A percentile compares a stretch with the other conserved stretches of the same genome.
Conservation (phyloP, 2,113 vertebrate species). For the Scalopus aquaticus region DNA sequence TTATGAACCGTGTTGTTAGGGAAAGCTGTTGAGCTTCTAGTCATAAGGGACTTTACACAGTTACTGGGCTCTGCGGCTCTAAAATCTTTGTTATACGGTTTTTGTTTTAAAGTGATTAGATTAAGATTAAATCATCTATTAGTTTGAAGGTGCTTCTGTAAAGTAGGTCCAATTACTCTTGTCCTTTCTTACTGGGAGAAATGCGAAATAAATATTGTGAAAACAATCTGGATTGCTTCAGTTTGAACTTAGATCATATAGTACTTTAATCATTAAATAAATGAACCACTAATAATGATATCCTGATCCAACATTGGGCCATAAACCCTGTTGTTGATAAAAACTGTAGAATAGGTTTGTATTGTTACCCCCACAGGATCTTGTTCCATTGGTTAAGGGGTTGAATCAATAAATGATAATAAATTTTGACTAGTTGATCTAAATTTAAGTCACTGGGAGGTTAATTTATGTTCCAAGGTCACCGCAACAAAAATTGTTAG, state of each 20-base stretch:
- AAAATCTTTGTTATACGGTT: too few relatives aligned
- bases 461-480: constrained; percentile 56
- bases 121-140: neutral
- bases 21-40: neutral
- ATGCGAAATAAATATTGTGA: neutral
- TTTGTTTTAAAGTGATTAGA: neutral
- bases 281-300: constrained; percentile 42
- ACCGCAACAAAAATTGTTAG: constrained; percentile 61
- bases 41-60: neutral
- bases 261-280: constrained; percentile 68
- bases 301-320: constrained; percentile 58
- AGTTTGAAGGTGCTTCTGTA: accelerated
- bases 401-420: neutral
- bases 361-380: neutral
- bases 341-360: neutral
- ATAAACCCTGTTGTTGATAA: accelerated
- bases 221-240: neutral
- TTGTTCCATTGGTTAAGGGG: neutral
- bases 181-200: neutral
- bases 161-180: neutral
- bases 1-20: neutral
- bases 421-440: neutral
- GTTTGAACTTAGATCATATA: neutral
- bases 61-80: too few relatives aligned
- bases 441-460: neutral